Evolutionary conservation across 2,113 vertebrate genomes (phyloP), one percentile per base, ranked within the genome.

Genomic region (Ictidomys tridecemlineatus): DNA sequence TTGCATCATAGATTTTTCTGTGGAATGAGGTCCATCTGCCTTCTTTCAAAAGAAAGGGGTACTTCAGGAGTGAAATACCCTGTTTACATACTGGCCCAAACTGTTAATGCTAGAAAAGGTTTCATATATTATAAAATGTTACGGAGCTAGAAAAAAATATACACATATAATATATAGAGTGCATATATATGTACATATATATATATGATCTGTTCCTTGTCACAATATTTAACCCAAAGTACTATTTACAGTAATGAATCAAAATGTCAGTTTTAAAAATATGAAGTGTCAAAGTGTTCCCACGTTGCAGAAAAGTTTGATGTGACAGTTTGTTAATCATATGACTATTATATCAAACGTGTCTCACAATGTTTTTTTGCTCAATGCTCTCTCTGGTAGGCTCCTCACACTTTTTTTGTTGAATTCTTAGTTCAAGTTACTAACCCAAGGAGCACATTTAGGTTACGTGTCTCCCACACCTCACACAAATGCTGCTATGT

Each of bases 211-310:
- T 98, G 97, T 97, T 98, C 93, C 98, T 98, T 99, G 99, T 99
- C 99, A 99, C 98, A 99, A 99, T 99, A 99, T 99, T 99, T 98
- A 99, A 98, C 97, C 97, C 95, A 89, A 98, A 92, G 95, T 98
- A 98, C 98, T 99, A 99, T 99, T 99, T 99, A 99, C 98, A 98
- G 98, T 98, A 98, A 98, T 99, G 98, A 99, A 98, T 98, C 98
- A 98, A 99, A 99, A 99, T 99, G 98, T 99, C 98, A 99, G 98
- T 97, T 98, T 98, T 98, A 99, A 99, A 99, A 99, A 99, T 99
- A 98, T 93, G 96, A 98, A 98, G 98, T 99, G 98, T 98, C 98
- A 98, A 84, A 98, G 98, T 98, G 98, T 98, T 99, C 99, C 98
- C 98, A 98, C 98, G 98, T 98, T 95, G 94, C 91, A 83, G 96